Evolutionary conservation across 2,888 invertebrate species (phyloP).

Genomic region (Sinohyriopsis cumingii): DNA sequence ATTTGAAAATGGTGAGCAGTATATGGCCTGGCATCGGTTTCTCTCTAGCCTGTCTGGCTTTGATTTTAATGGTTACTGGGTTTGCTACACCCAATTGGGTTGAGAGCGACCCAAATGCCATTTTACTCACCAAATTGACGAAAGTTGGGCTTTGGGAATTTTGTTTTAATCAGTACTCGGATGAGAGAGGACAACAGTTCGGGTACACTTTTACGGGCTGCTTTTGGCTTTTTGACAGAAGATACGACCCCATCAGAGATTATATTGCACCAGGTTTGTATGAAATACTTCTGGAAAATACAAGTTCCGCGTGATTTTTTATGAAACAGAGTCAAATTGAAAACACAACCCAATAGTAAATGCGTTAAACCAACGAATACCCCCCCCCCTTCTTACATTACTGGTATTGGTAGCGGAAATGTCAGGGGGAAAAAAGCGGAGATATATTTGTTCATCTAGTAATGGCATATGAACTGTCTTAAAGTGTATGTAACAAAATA

Average conservation of each 20-base stretch:
- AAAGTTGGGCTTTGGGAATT: constrained; percentile 95
- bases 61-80: constrained; percentile 15
- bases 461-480: no score
- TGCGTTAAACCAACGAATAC: no score
- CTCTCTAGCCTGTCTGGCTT: constrained; percentile 1
- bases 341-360: no score
- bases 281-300: background rate
- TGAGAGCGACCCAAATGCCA: constrained; percentile 11
- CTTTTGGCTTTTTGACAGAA: constrained; percentile 98
- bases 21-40: constrained; percentile 14
- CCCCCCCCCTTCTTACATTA: no score
- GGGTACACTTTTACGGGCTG: constrained; percentile 93
- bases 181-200: constrained; percentile 84
- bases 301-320: no score
- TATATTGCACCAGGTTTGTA: constrained; percentile 86
- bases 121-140: constrained; percentile 77
- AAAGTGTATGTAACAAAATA: no score
- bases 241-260: constrained; percentile 93
- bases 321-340: no score
- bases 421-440: no score
- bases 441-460: no score
- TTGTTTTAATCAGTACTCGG: constrained; percentile 88
- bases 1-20: background rate
- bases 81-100: constrained; percentile 37
- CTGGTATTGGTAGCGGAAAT: no score